These are phyloP conservation scores for Drosophila oshimai DNA, from an alignment of 1,140 invertebrate genomes.

Conservation along the genomic window DNA sequence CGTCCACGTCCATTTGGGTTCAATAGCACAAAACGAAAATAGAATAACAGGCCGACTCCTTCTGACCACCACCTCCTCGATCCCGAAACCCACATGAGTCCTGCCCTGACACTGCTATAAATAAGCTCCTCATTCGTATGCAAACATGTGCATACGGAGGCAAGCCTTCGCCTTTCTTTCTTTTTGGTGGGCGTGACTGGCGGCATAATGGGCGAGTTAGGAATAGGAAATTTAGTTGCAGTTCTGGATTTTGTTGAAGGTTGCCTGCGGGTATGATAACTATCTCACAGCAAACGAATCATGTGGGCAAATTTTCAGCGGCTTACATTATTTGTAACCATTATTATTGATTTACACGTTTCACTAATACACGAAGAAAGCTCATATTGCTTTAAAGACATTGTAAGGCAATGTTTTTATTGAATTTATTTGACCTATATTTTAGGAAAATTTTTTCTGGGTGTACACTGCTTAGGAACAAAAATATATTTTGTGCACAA, in stretches of 20 bases:
- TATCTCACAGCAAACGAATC: not conserved
- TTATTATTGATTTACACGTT: no score
- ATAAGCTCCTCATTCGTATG: constrained; percentile 66
- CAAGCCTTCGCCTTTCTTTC: constrained; percentile 25
- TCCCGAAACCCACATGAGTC: not conserved
- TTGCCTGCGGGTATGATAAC: constrained; percentile 21
- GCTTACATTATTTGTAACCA: no score
- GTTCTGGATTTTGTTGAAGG: constrained; percentile 28
- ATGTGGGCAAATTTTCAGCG: not conserved
- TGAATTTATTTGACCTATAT: no score
- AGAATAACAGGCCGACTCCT: constrained; percentile 56
- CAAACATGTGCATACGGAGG: constrained; percentile 64
- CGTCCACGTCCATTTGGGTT: constrained; percentile 63
- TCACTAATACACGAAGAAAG: no score
- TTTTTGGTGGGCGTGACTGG: constrained; percentile 33
- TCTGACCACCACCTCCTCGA: not conserved
- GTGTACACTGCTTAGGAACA: no score
- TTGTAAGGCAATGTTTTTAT: no score
- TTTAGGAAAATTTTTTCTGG: no score
- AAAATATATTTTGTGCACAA: no score
- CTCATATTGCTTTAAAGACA: no score
- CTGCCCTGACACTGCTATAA: constrained; percentile 44
- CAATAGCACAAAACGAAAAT: constrained; percentile 73
- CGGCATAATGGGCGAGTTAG: constrained; percentile 54
- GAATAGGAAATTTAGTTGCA: constrained; percentile 53